Evolutionary conservation across 2,888 invertebrate species (phyloP).

Genomic region (Aplocera efformata): DNA sequence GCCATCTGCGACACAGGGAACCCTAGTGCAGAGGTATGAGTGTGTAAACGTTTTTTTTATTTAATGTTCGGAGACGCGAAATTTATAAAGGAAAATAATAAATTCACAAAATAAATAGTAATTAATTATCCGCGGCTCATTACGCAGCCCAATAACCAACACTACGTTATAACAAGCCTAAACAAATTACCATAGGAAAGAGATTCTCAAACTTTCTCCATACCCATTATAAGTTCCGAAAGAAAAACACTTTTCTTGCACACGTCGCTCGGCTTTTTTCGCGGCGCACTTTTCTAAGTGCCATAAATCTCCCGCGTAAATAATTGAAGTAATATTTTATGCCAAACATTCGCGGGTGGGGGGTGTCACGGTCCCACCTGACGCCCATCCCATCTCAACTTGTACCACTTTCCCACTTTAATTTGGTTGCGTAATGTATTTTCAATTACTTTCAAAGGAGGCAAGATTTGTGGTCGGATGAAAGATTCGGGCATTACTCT

Average conservation of each 20-base stretch:
- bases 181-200: conserved; percentile 81
- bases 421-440: conserved; percentile 81
- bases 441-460: conserved; percentile 78
- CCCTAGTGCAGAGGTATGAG: too few relatives aligned
- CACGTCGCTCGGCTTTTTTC: conserved; percentile 78
- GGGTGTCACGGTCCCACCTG: conserved; percentile 69
- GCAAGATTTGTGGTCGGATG: conserved; percentile 73
- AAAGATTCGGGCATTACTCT: conserved; percentile 70
- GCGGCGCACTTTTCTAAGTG: conserved; percentile 79
- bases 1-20: too few relatives aligned
- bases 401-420: conserved; percentile 78
- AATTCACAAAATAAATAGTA: conserved; percentile 1
- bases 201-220: conserved; percentile 74
- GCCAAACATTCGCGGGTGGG: conserved; percentile 79
- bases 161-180: conserved; percentile 70
- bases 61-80: too few relatives aligned
- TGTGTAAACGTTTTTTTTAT: too few relatives aligned
- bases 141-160: conserved; percentile 40
- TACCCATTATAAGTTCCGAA: conserved; percentile 79
- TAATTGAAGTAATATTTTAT: conserved; percentile 82
- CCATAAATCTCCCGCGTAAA: conserved; percentile 80
- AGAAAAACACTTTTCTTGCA: conserved; percentile 80
- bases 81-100: too few relatives aligned
- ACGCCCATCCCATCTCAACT: conserved; percentile 67
- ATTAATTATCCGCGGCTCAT: conserved; percentile 19